Evolutionary conservation across 2,797 vertebrate species (phyloP).

Genomic region (Pelodytes ibericus): DNA sequence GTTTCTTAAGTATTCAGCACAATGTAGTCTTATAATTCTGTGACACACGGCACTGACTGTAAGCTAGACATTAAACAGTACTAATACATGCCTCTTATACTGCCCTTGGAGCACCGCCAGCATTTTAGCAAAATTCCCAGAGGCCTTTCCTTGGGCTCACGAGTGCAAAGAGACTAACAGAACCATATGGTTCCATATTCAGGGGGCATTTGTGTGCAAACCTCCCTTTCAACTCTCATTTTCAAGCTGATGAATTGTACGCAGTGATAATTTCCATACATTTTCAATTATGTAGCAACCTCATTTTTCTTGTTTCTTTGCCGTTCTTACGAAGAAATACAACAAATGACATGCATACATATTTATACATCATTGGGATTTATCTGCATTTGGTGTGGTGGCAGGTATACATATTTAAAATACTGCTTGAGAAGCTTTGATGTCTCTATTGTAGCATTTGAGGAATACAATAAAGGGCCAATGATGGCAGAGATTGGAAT

Average conservation of each 20-base stretch:
- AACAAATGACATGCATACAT: conserved; percentile 34
- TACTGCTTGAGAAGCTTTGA: conserved; percentile 44
- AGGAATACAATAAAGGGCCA: conserved; percentile 36
- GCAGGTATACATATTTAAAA: conserved; percentile 50
- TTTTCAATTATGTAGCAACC: conserved; percentile 4
- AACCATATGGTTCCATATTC: conserved; percentile 46
- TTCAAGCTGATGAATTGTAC: conserved; percentile 25
- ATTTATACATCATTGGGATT: conserved; percentile 42
- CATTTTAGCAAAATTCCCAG: conserved; percentile 36
- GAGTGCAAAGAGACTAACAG: conserved; percentile 13
- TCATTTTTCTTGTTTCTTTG: background rate
- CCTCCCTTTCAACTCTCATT: conserved; percentile 31
- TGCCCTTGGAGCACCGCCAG: conserved; percentile 44
- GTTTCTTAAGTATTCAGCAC: conserved; percentile 48
- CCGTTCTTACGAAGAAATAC: conserved; percentile 9
- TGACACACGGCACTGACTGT: conserved; percentile 27
- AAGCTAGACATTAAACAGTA: conserved; percentile 37
- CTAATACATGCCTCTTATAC: conserved; percentile 38
- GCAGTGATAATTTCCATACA: conserved; percentile 17
- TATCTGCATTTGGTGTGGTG: conserved; percentile 19
- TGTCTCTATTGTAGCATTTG: conserved; percentile 14
- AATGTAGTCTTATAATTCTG: conserved; percentile 21
- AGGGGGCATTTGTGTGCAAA: conserved; percentile 32
- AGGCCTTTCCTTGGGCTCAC: conserved; percentile 34
- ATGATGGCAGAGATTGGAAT: conserved; percentile 37